A percentile compares a stretch with the other conserved stretches of the same genome.
Evolutionary conservation across 2,888 invertebrate genomes (phyloP).

Genomic region (Phaedon cochleariae): DNA sequence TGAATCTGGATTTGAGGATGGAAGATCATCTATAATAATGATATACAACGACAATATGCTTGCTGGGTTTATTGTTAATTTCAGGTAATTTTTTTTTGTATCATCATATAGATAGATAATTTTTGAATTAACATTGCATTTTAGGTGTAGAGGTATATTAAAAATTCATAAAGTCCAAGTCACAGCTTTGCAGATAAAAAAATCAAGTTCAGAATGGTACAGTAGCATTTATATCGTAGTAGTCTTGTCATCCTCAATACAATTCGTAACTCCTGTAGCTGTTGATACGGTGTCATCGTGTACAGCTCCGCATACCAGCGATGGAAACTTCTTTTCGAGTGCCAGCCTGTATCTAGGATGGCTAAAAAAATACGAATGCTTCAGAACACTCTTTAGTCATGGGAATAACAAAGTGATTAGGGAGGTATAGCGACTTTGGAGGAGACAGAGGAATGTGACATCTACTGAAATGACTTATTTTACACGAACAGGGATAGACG

Average conservation of each 20-base stretch:
- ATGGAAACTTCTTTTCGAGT: conserved; percentile 80
- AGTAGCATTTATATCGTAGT: conserved; percentile 62
- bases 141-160: conserved; percentile 37
- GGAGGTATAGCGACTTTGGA: too few relatives aligned
- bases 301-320: conserved; percentile 71
- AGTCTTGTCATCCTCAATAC: conserved; percentile 65
- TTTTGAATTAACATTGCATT: conserved; percentile 16
- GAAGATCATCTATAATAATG: too few relatives aligned
- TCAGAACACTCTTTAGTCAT: too few relatives aligned
- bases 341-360: conserved; percentile 83
- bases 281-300: conserved; percentile 73
- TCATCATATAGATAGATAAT: conserved; percentile 24
- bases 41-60: conserved; percentile 38
- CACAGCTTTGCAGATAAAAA: conserved; percentile 11
- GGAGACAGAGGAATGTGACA: too few relatives aligned
- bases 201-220: conserved; percentile 62
- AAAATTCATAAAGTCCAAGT: conserved; percentile 32
- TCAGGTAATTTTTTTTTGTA: conserved; percentile 41
- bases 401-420: too few relatives aligned
- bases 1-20: too few relatives aligned
- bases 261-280: conserved; percentile 73
- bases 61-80: conserved; percentile 50
- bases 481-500: too few relatives aligned
- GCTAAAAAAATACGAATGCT: conserved; percentile 61
- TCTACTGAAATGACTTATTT: too few relatives aligned